Conservation (phyloP, 1,140 invertebrate genomes). For the Eulimnadia texana region DNA sequence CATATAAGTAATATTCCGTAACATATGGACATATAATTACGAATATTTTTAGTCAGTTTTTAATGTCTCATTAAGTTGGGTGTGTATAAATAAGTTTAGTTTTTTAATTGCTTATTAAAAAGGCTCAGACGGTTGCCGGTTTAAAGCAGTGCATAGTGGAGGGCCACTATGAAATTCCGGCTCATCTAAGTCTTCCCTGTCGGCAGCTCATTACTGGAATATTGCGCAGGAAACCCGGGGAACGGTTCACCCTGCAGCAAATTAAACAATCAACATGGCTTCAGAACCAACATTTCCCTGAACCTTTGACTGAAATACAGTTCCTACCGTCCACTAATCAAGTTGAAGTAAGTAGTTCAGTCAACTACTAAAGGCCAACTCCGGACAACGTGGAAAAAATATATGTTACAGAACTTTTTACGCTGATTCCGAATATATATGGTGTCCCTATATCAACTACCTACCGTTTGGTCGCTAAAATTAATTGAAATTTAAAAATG, state of each 20-base stretch:
- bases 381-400: no score
- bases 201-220: conserved; percentile 31
- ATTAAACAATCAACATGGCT: conserved; percentile 37
- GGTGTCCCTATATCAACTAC: no score
- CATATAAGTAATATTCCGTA: no score
- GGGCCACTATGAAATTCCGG: conserved; percentile 39
- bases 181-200: conserved; percentile 28
- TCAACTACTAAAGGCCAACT: no score
- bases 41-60: no score
- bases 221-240: conserved; percentile 33
- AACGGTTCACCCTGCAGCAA: conserved; percentile 34
- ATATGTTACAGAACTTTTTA: no score
- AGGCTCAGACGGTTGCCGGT: conserved; percentile 40
- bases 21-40: no score
- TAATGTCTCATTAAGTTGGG: no score
- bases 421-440: no score
- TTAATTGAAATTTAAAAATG: no score
- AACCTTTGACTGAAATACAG: not conserved
- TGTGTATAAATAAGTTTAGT: not conserved
- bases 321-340: not conserved
- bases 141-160: conserved; percentile 53
- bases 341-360: no score
- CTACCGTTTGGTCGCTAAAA: no score
- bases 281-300: conserved; percentile 21
- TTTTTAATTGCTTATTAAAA: not conserved